Evolutionary conservation across 2,888 invertebrate genomes (phyloP), one percentile per base, ranked within the genome.

Genomic region (Aphidoletes aphidimyza): DNA sequence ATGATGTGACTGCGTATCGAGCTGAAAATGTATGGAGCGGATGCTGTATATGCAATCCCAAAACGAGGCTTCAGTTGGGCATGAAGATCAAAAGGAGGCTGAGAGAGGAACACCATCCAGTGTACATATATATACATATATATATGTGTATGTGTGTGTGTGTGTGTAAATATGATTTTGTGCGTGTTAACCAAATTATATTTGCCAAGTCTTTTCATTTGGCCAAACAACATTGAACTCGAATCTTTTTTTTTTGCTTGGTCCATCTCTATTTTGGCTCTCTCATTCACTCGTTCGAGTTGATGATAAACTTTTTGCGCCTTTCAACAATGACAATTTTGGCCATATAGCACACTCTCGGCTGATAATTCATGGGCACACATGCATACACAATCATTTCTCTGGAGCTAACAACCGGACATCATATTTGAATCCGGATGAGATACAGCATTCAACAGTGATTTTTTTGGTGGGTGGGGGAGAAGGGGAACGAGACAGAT

Each of bases 131-230:
- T 69, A 30, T 30, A 69, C 26, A 69, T 69, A 69, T 69, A 30
- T 11, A 69, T 69, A 30, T 69, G 69, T 69, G 69, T 30, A 30
- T 69, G 69, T 69, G n/a, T n/a, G n/a, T n/a, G n/a, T n/a, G n/a
- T 69, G 69, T 69, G 69, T 69, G 69, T 30, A 69, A 69, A 69
- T 69, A 69, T 69, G 69, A 30, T 30, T 69, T 69, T 69, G 69
- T 69, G 69, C 69, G 69, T 69, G 69, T 69, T 30, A 69, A 69
- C 69, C 69, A 69, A 69, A 69, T 69, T 69, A 69, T 30, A 69
- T 69, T 69, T 69, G 34, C 69, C 69, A 14, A 69, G 69, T 30
- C 14, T 14, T 69, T 69, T 69, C n/a, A 69, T 30, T 30, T 14
- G 14, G 42, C 42, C 42, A 14, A 42, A 42, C 42, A 42, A 6